Conservation (phyloP, 2,113 vertebrate species). For the Reinhardtius hippoglossoides region DNA sequence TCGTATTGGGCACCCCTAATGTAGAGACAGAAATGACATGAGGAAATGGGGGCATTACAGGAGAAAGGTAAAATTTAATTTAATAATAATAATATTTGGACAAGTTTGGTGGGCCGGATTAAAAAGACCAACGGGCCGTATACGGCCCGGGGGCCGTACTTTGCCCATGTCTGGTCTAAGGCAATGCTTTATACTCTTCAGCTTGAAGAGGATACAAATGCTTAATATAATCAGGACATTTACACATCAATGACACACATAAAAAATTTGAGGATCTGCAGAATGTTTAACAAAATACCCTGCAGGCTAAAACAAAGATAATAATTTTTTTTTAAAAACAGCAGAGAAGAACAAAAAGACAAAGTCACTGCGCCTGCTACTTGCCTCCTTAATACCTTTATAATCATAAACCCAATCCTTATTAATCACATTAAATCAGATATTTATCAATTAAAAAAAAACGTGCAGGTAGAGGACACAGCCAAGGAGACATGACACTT, state of each 20-base stretch:
- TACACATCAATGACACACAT: slow-evolving; percentile 2
- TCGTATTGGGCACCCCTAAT: too few relatives aligned
- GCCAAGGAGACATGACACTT: slow-evolving; percentile 49
- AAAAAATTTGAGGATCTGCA: not conserved
- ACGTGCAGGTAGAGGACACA: slow-evolving; percentile 35
- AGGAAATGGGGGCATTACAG: too few relatives aligned
- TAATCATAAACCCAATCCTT: slow-evolving; percentile 20
- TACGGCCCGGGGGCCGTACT: too few relatives aligned
- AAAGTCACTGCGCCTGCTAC: slow-evolving; percentile 16
- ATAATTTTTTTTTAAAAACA: not conserved
- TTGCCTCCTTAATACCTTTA: slow-evolving; percentile 3
- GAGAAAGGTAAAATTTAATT: too few relatives aligned
- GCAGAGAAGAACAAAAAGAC: slow-evolving; percentile 13
- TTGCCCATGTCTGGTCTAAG: too few relatives aligned
- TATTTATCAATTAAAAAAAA: slow-evolving; percentile 22
- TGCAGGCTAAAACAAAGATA: too few relatives aligned
- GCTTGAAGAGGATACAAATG: not conserved
- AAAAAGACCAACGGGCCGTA: too few relatives aligned
- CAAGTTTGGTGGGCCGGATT: too few relatives aligned
- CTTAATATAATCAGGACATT: not conserved
- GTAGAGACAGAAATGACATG: too few relatives aligned
- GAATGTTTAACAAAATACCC: not conserved
- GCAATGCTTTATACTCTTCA: too few relatives aligned
- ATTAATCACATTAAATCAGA: slow-evolving; percentile 15
- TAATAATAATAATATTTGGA: too few relatives aligned